Percentiles rank a stretch among this genome's conserved stretches.
phyloP scores from a whole-genome alignment of 2,113 vertebrate species.

The Okapia johnstoni region DNA sequence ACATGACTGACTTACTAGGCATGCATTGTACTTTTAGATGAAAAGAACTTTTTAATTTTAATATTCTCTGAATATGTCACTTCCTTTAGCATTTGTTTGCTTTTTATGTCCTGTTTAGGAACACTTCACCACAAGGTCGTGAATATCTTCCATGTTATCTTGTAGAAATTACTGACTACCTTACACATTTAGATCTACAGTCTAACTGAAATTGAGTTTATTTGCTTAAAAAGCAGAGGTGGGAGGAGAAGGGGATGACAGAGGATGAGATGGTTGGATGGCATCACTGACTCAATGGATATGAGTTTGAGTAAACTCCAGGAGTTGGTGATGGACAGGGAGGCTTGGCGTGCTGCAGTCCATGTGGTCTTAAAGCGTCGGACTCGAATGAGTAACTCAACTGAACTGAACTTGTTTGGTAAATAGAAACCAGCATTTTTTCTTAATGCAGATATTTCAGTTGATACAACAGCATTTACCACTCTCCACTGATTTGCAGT shows the following conservation, averaged over 20 bases:
- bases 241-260: not conserved
- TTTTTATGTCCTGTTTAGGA: not conserved
- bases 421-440: not conserved
- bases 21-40: not conserved
- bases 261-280: not conserved
- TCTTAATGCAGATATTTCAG: not conserved
- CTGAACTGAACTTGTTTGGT: not conserved
- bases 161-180: not conserved
- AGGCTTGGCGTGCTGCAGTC: not conserved
- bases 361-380: accelerated
- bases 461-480: not conserved
- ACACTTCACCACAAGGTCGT: not conserved
- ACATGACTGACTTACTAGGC: not conserved
- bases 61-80: not conserved
- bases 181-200: not conserved
- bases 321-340: not conserved
- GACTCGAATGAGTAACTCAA: not conserved
- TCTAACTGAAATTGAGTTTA: not conserved
- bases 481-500: not conserved
- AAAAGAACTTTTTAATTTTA: not conserved
- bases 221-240: not conserved
- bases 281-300: not conserved
- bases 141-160: not conserved
- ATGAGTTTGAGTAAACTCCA: not conserved
- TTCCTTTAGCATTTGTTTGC: not conserved